These are phyloP conservation scores for Chloroclysta siterata DNA, from an alignment of 2,888 invertebrate genomes.

Conservation along the genomic window DNA sequence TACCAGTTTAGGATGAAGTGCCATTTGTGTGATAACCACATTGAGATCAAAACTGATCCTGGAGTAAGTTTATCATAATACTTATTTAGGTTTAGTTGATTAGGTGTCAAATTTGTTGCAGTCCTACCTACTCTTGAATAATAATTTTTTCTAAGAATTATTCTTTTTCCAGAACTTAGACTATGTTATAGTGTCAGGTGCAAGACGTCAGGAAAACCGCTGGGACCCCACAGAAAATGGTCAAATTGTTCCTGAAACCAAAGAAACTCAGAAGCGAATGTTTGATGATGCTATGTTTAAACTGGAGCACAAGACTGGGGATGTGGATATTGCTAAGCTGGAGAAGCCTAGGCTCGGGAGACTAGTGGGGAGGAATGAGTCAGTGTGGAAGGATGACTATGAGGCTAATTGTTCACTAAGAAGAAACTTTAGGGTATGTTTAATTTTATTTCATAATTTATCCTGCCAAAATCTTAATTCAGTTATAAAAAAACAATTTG, in stretches of 20 bases:
- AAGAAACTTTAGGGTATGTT: conserved; percentile 92
- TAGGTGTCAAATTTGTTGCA: no score
- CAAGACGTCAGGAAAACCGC: conserved; percentile 97
- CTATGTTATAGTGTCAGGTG: conserved; percentile 97
- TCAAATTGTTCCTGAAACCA: conserved; percentile 96
- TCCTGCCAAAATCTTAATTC: background rate
- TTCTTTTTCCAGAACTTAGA: conserved; percentile 92
- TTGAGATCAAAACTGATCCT: conserved; percentile 99
- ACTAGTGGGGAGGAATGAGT: conserved; percentile 91
- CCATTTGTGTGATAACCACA: conserved; percentile 98
- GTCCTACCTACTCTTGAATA: background rate
- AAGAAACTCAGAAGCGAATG: conserved; percentile 93
- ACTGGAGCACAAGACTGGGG: conserved; percentile 95
- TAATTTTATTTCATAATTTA: background rate
- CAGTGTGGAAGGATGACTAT: conserved; percentile 96
- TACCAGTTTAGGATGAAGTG: conserved; percentile 99
- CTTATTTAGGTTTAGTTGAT: background rate
- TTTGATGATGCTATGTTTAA: conserved; percentile 99
- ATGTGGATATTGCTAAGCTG: conserved; percentile 88
- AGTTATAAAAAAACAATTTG: no score
- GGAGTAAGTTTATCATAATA: conserved; percentile 86
- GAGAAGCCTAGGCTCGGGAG: conserved; percentile 90
- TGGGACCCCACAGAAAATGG: conserved; percentile 99
- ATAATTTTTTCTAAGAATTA: background rate
- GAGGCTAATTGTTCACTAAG: conserved; percentile 94